These are phyloP conservation scores for Agonopterix alstromeriana DNA, from an alignment of 2,888 invertebrate species.

Conservation along the genomic window DNA sequence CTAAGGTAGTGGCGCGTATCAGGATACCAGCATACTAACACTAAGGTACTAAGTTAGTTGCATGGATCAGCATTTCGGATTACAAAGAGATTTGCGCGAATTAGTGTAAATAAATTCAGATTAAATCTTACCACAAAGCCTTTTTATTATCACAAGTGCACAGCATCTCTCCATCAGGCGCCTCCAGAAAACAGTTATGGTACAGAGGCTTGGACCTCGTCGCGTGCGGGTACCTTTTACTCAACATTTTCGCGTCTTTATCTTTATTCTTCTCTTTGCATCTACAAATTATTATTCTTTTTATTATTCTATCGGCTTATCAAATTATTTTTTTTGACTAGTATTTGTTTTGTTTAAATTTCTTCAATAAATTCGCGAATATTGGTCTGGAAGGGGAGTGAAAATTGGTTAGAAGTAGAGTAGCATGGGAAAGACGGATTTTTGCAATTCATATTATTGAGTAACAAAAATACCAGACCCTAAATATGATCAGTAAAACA, in stretches of 20 bases:
- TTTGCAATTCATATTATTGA: no score
- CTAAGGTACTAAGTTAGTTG: no score
- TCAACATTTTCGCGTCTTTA: constrained; percentile 12
- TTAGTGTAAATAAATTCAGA: no score
- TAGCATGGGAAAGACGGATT: no score
- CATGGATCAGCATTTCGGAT: no score
- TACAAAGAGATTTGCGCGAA: no score
- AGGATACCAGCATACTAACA: no score
- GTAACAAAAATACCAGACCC: no score
- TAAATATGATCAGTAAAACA: no score
- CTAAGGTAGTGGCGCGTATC: no score
- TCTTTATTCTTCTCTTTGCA: constrained; percentile 12
- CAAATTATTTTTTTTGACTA: background rate
- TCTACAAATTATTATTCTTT: constrained; percentile 10
- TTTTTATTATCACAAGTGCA: constrained; percentile 86
- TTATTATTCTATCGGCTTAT: background rate
- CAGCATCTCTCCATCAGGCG: constrained; percentile 85
- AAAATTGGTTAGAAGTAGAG: no score
- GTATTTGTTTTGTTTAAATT: background rate
- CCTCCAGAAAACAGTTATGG: constrained; percentile 85
- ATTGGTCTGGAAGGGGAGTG: background rate
- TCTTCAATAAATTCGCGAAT: background rate
- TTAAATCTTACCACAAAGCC: constrained; percentile 80
- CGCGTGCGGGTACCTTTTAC: constrained; percentile 36
- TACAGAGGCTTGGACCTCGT: constrained; percentile 82